Evolutionary conservation across 2,888 invertebrate species (phyloP).

Genomic region (Ophioninae sp.): DNA sequence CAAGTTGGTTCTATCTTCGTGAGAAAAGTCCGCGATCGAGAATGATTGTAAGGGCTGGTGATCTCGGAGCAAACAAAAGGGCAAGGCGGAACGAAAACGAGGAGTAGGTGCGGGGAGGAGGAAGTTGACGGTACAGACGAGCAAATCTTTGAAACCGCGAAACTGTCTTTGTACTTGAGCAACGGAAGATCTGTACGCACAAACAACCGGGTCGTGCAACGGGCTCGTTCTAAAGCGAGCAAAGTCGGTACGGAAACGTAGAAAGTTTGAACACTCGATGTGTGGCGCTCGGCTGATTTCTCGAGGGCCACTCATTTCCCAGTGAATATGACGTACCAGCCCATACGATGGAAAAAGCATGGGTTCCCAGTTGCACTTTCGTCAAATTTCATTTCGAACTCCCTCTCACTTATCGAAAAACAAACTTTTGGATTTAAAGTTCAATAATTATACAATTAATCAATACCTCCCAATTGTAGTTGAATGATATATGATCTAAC

Average conservation of each 20-base stretch:
- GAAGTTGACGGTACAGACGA: background rate
- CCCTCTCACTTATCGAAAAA: background rate
- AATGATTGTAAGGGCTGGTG: background rate
- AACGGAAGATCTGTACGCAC: background rate
- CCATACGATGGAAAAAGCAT: background rate
- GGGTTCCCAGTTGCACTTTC: conserved; percentile 7
- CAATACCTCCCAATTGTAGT: too few relatives aligned
- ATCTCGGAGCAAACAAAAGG: background rate
- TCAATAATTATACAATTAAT: too few relatives aligned
- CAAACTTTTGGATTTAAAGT: background rate
- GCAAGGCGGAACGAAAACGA: background rate
- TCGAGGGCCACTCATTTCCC: conserved; percentile 15
- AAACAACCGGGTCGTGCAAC: background rate
- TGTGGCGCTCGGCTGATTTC: conserved; percentile 1
- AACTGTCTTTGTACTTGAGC: conserved; percentile 5
- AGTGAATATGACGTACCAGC: conserved; percentile 8
- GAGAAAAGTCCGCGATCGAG: background rate
- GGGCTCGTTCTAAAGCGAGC: background rate
- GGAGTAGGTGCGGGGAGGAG: background rate
- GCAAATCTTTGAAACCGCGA: conserved; percentile 12
- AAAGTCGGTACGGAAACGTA: background rate
- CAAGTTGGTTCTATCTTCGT: conserved; percentile 18
- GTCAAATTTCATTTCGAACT: conserved; percentile 1
- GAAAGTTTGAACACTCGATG: conserved; percentile 8
- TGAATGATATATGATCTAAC: too few relatives aligned